A percentile compares a stretch with the other conserved stretches of the same genome.
phyloP scores from a whole-genome alignment of 2,888 invertebrate genomes.

The Eurytoma adleriae region DNA sequence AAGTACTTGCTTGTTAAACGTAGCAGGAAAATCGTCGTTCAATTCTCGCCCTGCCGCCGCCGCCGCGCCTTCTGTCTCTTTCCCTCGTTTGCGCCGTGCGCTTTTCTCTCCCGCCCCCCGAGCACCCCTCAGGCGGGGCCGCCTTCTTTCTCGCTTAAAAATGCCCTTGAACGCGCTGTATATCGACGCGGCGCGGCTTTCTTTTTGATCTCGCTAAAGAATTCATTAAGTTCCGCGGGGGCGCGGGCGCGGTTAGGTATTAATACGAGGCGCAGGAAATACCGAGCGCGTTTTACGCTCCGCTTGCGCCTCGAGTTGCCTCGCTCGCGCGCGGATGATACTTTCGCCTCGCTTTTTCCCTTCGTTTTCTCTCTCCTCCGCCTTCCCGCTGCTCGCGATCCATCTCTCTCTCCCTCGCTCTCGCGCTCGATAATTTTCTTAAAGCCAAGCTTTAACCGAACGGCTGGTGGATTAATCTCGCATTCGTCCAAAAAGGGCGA shows the following conservation, averaged over 20 bases:
- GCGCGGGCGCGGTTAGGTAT: conserved; percentile 70
- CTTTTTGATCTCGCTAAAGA: conserved; percentile 76
- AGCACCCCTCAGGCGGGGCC: conserved; percentile 5
- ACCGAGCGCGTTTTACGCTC: conserved; percentile 71
- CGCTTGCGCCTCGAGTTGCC: conserved; percentile 63
- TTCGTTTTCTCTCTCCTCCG: conserved; percentile 6
- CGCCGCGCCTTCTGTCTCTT: neutral
- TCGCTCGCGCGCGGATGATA: conserved; percentile 55
- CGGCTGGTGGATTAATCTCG: conserved; percentile 11
- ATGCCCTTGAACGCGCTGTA: conserved; percentile 39
- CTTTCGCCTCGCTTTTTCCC: conserved; percentile 59
- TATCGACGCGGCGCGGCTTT: conserved; percentile 61
- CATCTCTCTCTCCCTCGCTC: conserved; percentile 14
- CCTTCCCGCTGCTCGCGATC: neutral
- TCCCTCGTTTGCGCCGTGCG: no score
- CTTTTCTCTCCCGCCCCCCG: neutral
- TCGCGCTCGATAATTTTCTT: conserved; percentile 44
- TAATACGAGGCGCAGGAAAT: conserved; percentile 74
- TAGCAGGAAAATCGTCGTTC: conserved; percentile 71
- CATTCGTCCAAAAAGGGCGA: neutral
- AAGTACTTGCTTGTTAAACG: conserved; percentile 69
- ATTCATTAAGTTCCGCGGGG: conserved; percentile 75
- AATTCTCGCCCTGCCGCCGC: conserved; percentile 53
- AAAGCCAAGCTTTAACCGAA: conserved; percentile 12
- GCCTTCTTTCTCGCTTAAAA: conserved; percentile 43